phyloP scores from a whole-genome alignment of 2,888 invertebrate genomes.

The Pyrocoelia pectoralis region DNA sequence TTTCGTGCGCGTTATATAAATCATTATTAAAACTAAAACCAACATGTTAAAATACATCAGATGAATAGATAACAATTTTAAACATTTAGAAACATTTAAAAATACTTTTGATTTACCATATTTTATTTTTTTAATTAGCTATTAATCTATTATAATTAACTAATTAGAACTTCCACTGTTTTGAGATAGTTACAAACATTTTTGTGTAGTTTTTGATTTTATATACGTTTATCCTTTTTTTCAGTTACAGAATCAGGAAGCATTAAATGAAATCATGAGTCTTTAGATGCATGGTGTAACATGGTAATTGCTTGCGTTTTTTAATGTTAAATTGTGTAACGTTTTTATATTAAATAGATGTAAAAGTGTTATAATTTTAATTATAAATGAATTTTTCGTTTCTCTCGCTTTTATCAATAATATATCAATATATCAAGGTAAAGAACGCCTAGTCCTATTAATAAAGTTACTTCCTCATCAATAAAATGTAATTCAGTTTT shows the following conservation, averaged over 20 bases:
- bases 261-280: not conserved
- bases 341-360: too few species aligned
- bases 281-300: not conserved
- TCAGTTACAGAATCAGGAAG: not conserved
- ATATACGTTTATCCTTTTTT: not conserved
- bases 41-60: constrained; percentile 30
- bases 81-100: constrained; percentile 24
- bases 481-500: too few species aligned
- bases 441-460: too few species aligned
- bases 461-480: too few species aligned
- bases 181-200: not conserved
- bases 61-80: constrained; percentile 20
- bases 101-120: not conserved
- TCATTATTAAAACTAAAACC: constrained; percentile 55
- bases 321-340: not conserved
- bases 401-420: too few species aligned
- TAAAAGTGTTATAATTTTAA: too few species aligned
- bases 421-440: too few species aligned
- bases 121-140: not conserved
- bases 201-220: not conserved
- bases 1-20: constrained; percentile 58
- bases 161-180: not conserved
- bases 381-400: too few species aligned
- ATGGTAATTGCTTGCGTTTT: not conserved
- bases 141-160: not conserved